A percentile compares a stretch with the other conserved stretches of the same genome.
Evolutionary conservation across 2,113 vertebrate genomes (phyloP).

Genomic region (Jaculus jaculus): DNA sequence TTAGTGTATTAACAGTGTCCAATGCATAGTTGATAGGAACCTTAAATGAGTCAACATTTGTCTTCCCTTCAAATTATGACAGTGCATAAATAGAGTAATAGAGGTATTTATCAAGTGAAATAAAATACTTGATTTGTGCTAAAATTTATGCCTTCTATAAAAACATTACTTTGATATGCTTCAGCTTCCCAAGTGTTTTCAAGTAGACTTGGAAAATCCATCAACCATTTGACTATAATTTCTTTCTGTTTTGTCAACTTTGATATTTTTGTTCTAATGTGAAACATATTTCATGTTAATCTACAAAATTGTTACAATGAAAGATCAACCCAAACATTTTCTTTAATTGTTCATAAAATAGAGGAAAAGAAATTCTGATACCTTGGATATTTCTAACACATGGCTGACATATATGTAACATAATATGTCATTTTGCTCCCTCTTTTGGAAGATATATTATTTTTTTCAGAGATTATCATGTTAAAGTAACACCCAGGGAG

Average conservation of each 20-base stretch:
- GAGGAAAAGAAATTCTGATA: neutral
- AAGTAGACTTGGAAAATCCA: neutral
- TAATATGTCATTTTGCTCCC: neutral
- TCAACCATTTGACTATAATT: neutral
- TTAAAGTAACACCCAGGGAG: neutral
- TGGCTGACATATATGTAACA: slow-evolving; percentile 10
- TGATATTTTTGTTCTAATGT: neutral
- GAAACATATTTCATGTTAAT: neutral
- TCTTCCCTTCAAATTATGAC: neutral
- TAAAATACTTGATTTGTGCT: neutral
- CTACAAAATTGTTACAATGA: neutral
- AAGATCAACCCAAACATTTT: neutral
- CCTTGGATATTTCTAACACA: neutral
- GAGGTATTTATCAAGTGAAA: neutral
- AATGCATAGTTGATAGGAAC: neutral
- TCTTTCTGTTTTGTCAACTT: neutral
- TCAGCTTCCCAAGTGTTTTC: neutral
- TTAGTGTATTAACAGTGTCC: neutral
- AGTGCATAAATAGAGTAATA: neutral
- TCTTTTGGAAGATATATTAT: neutral
- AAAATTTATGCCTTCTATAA: neutral
- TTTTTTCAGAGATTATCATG: slow-evolving; percentile 33
- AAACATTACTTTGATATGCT: neutral
- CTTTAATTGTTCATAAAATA: neutral
- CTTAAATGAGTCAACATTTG: slow-evolving; percentile 7